Base-by-base conservation (phyloP, 2,888 invertebrate genomes). In the Argyra leucocephala region DNA sequence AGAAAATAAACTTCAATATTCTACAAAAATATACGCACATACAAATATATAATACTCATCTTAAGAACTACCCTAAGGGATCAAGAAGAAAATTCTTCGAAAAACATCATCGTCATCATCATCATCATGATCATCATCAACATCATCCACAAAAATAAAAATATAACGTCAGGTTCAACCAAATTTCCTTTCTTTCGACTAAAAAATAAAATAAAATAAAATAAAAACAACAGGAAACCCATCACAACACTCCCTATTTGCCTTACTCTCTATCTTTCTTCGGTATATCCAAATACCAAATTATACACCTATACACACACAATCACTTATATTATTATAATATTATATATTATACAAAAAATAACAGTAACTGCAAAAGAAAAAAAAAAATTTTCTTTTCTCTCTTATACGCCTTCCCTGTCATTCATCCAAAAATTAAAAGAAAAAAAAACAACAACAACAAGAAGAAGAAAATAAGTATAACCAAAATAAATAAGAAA, bases 81-180 rank as follows among this genome's bases (percentile, higher is more conserved):
- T 48, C 48, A 48, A 48, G 18, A 48, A n/a, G n/a, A n/a, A n/a
- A 48, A 48, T 48, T 18, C 48, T 48, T 48, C 48, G 18, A 48
- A 48, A 48, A 48, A 15, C 48, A 48, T 48, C 48, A 48, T 48
- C 18, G 18, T n/a, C 48, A 48, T 37, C 37, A 37, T 37, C 15
- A 37, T 48, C 48, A 48, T 48, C 48, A 48, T 48, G 18, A 48
- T 48, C 9, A 48, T 9, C 18, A 48, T 12, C 18, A 48, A n/a
- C 12, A 48, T 7, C 10, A 31, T 31, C 31, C 10, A 48, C 12
- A 48, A 48, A 48, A 48, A 48, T 5, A 48, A 6, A 48, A n/a
- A n/a, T n/a, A n/a, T n/a, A 48, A 48, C 48, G 48, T 48, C 48
- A 48, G n/a, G 48, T 48, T 48, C 48, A 48, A 48, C 48, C 5